phyloP scores from a whole-genome alignment of 1,140 invertebrate genomes.

The Eciton burchellii region DNA sequence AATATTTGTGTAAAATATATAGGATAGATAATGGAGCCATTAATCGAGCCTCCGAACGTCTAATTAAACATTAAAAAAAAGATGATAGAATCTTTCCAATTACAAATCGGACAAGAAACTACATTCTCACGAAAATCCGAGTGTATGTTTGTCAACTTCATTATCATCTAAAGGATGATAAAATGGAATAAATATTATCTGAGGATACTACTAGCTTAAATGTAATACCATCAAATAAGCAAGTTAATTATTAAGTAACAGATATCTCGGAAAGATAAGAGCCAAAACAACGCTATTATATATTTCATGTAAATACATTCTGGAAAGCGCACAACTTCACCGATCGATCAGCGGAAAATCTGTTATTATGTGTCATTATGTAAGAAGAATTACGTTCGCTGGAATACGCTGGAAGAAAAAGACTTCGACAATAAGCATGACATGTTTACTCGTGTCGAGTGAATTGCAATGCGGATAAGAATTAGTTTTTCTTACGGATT shows the following conservation, averaged over 20 bases:
- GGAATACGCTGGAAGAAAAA: slow-evolving; percentile 25
- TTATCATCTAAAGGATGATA: not conserved
- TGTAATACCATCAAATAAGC: not conserved
- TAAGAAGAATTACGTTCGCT: not conserved
- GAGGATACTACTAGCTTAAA: not conserved
- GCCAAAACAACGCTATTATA: not conserved
- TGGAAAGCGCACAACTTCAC: not conserved
- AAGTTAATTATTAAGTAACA: not conserved
- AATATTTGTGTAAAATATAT: slow-evolving; percentile 19
- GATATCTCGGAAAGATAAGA: not conserved
- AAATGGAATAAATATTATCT: not conserved
- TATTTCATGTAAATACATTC: not conserved
- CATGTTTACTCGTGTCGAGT: not conserved
- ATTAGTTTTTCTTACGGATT: not conserved
- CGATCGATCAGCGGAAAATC: not conserved
- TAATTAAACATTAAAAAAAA: not conserved
- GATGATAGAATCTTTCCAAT: not conserved
- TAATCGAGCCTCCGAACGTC: not conserved
- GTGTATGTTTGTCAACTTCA: not conserved
- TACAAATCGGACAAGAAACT: not conserved
- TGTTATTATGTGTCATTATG: slow-evolving; percentile 1
- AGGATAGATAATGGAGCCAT: not conserved
- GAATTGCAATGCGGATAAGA: slow-evolving; percentile 22
- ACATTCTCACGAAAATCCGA: not conserved
- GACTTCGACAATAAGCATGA: slow-evolving; percentile 7